Conservation (phyloP, 2,797 vertebrate genomes). For the Myotis pilosus region DNA sequence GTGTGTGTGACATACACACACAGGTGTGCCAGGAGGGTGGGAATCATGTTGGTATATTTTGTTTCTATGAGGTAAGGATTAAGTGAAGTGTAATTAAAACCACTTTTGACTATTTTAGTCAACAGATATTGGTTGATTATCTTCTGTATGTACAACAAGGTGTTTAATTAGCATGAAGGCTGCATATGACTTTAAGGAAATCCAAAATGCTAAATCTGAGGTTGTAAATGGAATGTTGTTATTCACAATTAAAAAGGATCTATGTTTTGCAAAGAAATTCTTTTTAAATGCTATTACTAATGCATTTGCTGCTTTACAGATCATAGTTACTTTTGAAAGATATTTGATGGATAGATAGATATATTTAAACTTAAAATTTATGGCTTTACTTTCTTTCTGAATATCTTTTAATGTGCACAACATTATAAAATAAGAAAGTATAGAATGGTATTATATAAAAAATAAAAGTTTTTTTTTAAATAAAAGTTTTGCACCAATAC, state of each 20-base stretch:
- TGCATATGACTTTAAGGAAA: conserved; percentile 50
- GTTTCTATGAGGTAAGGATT: conserved; percentile 55
- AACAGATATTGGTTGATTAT: conserved; percentile 58
- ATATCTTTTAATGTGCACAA: conserved; percentile 43
- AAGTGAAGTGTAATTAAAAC: conserved; percentile 50
- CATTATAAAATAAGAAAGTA: background rate
- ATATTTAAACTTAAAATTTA: conserved; percentile 42
- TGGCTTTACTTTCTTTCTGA: conserved; percentile 1
- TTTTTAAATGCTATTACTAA: conserved; percentile 42
- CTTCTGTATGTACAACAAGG: conserved; percentile 12
- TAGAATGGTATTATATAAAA: background rate
- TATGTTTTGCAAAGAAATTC: conserved; percentile 24
- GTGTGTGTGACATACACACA: background rate
- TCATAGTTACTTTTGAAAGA: conserved; percentile 51
- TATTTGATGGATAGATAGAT: conserved; percentile 37
- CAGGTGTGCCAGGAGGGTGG: background rate
- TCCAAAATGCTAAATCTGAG: conserved; percentile 23
- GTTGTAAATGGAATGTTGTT: conserved; percentile 35
- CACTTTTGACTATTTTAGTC: conserved; percentile 22
- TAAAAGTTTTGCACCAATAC: background rate
- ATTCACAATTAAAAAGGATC: conserved; percentile 46
- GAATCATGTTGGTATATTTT: conserved; percentile 49
- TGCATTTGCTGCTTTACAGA: conserved; percentile 36
- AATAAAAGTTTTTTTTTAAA: background rate
- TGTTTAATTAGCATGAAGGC: conserved; percentile 25